These are phyloP conservation scores for Poeciliopsis turrubarensis DNA, from an alignment of 2,113 vertebrate genomes.

Conservation along the genomic window DNA sequence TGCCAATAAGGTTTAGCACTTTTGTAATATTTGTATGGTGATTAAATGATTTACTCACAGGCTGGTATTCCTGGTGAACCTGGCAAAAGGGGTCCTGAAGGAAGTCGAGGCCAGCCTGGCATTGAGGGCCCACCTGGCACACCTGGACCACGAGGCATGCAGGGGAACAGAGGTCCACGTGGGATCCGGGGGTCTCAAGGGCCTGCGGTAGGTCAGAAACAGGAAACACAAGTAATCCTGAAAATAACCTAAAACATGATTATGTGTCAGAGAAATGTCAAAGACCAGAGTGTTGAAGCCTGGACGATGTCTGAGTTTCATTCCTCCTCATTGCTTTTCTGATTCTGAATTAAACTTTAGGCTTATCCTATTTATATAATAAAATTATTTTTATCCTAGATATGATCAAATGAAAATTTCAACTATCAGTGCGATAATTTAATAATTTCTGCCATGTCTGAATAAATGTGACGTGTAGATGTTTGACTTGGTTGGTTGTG, in stretches of 20 bases:
- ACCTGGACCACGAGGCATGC: slow-evolving; percentile 90
- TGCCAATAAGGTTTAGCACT: not conserved
- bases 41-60: slow-evolving; percentile 64
- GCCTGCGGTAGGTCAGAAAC: slow-evolving; percentile 83
- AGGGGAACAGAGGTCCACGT: slow-evolving; percentile 89
- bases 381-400: too few relatives aligned
- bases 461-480: too few relatives aligned
- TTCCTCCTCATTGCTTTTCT: not conserved
- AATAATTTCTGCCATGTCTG: too few relatives aligned
- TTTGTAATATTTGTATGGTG: slow-evolving; percentile 5
- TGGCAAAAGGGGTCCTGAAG: slow-evolving; percentile 90
- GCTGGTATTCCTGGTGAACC: slow-evolving; percentile 87
- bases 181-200: slow-evolving; percentile 92
- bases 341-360: not conserved
- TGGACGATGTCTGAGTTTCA: not conserved
- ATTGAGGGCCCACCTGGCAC: slow-evolving; percentile 88
- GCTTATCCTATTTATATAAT: too few relatives aligned
- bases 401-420: too few relatives aligned
- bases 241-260: not conserved
- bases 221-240: not conserved
- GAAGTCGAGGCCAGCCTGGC: slow-evolving; percentile 89
- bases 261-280: not conserved
- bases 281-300: not conserved
- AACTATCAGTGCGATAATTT: too few relatives aligned
- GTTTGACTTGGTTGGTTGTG: too few relatives aligned